Conservation (phyloP, 2,888 invertebrate species). For the Caenorhabditis doughertyi region DNA sequence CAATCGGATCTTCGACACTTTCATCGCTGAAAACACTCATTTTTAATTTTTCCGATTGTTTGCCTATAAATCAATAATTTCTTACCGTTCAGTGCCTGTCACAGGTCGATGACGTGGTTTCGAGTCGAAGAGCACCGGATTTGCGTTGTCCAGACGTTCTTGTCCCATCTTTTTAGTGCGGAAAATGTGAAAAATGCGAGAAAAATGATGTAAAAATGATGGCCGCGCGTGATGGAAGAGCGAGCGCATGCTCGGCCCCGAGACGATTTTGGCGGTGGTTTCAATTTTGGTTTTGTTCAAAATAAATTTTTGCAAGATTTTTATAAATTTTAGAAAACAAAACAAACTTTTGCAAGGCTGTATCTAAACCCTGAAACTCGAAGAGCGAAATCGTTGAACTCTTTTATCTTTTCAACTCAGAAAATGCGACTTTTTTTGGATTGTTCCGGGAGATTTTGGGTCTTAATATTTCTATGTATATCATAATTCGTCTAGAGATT, state of each 20-base stretch:
- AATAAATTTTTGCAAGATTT: not conserved
- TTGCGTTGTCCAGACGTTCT: constrained; percentile 70
- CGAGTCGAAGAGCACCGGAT: constrained; percentile 66
- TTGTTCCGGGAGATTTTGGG: no score
- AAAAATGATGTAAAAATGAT: constrained; percentile 38
- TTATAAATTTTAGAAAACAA: no score
- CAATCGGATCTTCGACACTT: constrained; percentile 76
- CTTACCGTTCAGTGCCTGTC: constrained; percentile 53
- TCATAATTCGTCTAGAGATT: no score
- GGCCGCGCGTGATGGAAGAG: constrained; percentile 17
- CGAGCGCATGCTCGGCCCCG: not conserved
- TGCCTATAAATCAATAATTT: not conserved
- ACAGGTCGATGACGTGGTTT: constrained; percentile 64
- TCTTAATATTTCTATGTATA: no score
- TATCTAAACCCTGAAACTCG: no score
- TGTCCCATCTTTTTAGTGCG: constrained; percentile 51
- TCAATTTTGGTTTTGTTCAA: not conserved
- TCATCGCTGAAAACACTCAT: constrained; percentile 59
- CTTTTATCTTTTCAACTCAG: no score
- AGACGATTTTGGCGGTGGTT: not conserved
- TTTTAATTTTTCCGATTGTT: not conserved
- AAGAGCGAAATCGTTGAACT: no score
- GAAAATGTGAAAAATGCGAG: constrained; percentile 5
- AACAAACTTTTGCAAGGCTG: not conserved
- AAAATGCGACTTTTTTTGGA: no score